Base-by-base conservation (phyloP, 2,797 vertebrate genomes). In the Selene dorsalis region DNA sequence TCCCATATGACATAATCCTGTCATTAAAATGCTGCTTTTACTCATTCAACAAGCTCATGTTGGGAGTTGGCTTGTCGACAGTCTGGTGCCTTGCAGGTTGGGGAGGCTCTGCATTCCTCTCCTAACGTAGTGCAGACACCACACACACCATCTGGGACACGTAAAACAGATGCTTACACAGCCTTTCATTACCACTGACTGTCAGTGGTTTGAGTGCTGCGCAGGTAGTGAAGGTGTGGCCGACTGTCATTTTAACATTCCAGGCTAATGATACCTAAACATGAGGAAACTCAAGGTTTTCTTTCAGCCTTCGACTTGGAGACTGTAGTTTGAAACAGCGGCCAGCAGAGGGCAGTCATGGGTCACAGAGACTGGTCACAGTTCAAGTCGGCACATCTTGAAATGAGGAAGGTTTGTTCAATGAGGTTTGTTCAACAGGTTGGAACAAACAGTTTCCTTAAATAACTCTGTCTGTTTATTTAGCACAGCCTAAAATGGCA, bases 311-410 rank as follows among this genome's bases (percentile, higher is more conserved):
- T 57, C 3, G 2, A 18, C 56, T 48, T 43, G 1, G 2, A 60
- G 0, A 1, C 0, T 83, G 80, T 39, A 32, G n/a, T 80, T 39
- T 32, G 38, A 68, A 14, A 39, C 1, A 66, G 1, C 48, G 38
- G 18, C 71, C 87, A 88, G 80, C 82, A 90, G 87, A 77, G 69
- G 83, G 79, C 65, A 6, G 4, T 28, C n/a, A 48, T 12, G 30
- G 14, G 32, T 9, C 26, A 47, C 1, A 2, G n/a, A 14, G 41
- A 26, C 8, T 38, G 6, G 12, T 28, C 38, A 66, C 10, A 68
- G 48, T 43, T 73, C 43, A 69, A 7, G 13, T 52, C 9, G 47
- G 12, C 24, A 69, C 17, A 74, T 7, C 3, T 2, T 20, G 28
- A 16, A 18, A 8, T 70, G 30, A 41, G 6, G 18, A 2, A 8